Evolutionary conservation across 2,888 invertebrate species (phyloP), one percentile per base, ranked within the genome.

Genomic region (Ganaspis brasiliensis): DNA sequence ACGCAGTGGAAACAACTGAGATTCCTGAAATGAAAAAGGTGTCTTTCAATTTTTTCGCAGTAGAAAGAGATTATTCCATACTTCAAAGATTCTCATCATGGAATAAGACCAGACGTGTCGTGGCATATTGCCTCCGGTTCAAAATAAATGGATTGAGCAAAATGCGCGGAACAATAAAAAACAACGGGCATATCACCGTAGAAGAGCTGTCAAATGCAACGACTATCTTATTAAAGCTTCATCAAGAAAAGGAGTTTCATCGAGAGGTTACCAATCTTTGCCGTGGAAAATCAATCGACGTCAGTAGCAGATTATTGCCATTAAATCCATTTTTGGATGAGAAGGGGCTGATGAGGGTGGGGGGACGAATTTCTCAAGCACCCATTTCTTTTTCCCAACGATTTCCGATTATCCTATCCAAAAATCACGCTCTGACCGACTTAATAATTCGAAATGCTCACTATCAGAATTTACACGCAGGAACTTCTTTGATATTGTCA

Each of bases 171-270:
- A 31, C 70, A 55, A 1, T 82, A 81, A 72, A 35, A 81, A 19
- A 61, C 1, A 61, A 12, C 24, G 82, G 40, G 82, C 81, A 57
- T 71, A 79, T 37, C 79, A 81, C 61, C 40, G 45, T 59, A n/a
- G 10, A 40, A 3, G 74, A 77, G 24, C 40, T 77, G 9, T 31
- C 59, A 0, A 9, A 21, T 0, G 40, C 55, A 16, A 49, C 55
- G 70, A 40, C n/a, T 12, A 6, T 26, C 49, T 26, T 73, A 3
- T 26, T 78, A 9, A 70, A 21, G n/a, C 10, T 76, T 6, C 16
- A 37, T 12, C 78, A 78, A 35, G 14, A 2, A 2, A 21, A 73
- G 26, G 5, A 21, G 6, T 79, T 79, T 61, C 12, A 31, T 26
- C 21, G 35, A 21, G 75, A 79, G 12, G 45, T 77, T 2, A 16